Evolutionary conservation across 2,797 vertebrate genomes (phyloP), one percentile per base, ranked within the genome.

Genomic region (Geotrypetes seraphini): DNA sequence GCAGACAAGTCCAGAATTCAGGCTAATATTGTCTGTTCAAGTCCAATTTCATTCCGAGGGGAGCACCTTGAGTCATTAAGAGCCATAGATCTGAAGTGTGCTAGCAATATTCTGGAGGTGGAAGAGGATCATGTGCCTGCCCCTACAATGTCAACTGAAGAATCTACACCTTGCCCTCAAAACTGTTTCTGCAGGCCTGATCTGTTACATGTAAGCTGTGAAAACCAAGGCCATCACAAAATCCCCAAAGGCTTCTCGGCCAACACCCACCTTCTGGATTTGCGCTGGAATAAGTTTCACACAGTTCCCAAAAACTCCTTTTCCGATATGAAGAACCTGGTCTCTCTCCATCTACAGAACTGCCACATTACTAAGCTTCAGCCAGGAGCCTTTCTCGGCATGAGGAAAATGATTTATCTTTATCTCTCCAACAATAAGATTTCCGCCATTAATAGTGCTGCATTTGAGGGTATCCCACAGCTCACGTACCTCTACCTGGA

Each of bases 401-500:
- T 97, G 83, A 78, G 69, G 38, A 72, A 70, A 12, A 69, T 97
- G n/a, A 51, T 95, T 25, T 99, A 97, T 56, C 84, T 99, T 31
- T 97, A 97, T 75, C 83, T 99, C 30, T 87, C 89, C 0, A 18
- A 92, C 63, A 99, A 97, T 28, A 62, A 44, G 39, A 79, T 99
- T 22, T 72, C 77, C 0, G 72, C 73, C 2, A 63, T 99, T 52
- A 78, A 39, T 1, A 69, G 85, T 0, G 52, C 79, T 0, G 75
- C 79, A 29, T 90, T 98, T 2, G 63, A 78, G 50, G 92, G 90
- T 4, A 74, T 78, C 7, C 74, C 84, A 0, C 75, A 40, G 25
- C 75, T 97, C 6, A 87, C 85, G 10, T 99, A 97, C 66, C 85
- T 96, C 0, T 76, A 96, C 57, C 69, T 97, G 60, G 92, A 93